Evolutionary conservation across 2,888 invertebrate species (phyloP), one percentile per base, ranked within the genome.

Genomic region (Tipula helvola): DNA sequence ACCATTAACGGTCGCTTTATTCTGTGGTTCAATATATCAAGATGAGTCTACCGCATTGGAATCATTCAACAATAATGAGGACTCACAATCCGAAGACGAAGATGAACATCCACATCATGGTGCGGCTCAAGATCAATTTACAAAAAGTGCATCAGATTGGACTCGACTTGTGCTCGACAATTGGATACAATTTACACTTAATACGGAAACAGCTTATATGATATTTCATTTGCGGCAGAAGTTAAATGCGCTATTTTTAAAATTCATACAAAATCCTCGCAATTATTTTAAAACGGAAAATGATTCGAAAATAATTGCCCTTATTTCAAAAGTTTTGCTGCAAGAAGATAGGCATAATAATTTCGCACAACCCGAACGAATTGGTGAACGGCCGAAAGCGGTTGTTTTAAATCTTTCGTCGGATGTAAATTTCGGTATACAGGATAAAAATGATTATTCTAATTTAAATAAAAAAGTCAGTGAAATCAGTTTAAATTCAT

Each of bases 1-100:
- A 10, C 95, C 97, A 0, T 90, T 97, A 18, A 95, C 97, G 0
- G 95, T 98, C 86, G 95, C 96, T 0, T 89, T 98, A 44, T 95
- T 97, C 89, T 90, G 89, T 44, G 91, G 91, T 87, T 39, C 83
- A 5, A 36, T 42, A 36, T 28, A 47, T 16, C 39, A 83, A 47
- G 83, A 91, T 0, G 93, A 92, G 28, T 92, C 92, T 86, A 89
- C 89, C 85, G 90, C 90, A 87, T 90, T 91, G 0, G 91, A 92
- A 0, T 92, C 92, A 0, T 52, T 83, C 5, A 57, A 57, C 0
- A 39, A 88, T 10, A 16, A 88, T 57, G 88, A 87, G 1, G 86
- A 42, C 39, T 47, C 47, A 10, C n/a, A 10, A 16, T 86, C 86
- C 7, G 13, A 85, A 83, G 28, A 8, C 47, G 83, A 88, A 71